phyloP scores from a whole-genome alignment of 2,888 invertebrate genomes.

The Drosophila mimetica region DNA sequence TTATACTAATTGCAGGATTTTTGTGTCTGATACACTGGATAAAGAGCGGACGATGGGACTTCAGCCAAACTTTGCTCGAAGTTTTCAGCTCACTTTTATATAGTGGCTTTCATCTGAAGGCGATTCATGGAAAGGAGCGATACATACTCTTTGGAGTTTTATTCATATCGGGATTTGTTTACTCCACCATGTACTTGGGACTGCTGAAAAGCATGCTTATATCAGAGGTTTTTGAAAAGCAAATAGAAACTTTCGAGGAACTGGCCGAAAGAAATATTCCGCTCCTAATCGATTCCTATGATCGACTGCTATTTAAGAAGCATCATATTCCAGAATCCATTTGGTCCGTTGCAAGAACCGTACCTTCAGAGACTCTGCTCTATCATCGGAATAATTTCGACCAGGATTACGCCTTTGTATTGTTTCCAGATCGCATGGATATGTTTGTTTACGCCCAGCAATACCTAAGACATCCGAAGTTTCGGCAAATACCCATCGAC shows the following conservation, averaged over 20 bases:
- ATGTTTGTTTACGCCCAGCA: conserved; percentile 57
- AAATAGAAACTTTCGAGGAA: conserved; percentile 56
- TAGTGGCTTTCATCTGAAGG: conserved; percentile 36
- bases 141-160: conserved; percentile 52
- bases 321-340: conserved; percentile 51
- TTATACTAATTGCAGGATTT: conserved; percentile 35
- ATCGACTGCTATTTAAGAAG: conserved; percentile 38
- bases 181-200: conserved; percentile 60
- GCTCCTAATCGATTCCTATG: conserved; percentile 55
- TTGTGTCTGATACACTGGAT: conserved; percentile 50
- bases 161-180: conserved; percentile 49
- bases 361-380: conserved; percentile 46
- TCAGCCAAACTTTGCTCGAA: conserved; percentile 30
- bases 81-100: conserved; percentile 51
- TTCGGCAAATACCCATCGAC: conserved; percentile 50
- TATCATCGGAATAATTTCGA: conserved; percentile 55
- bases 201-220: conserved; percentile 50
- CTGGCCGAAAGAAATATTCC: conserved; percentile 49
- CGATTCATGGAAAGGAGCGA: conserved; percentile 38
- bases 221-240: conserved; percentile 63
- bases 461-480: conserved; percentile 53
- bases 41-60: conserved; percentile 32
- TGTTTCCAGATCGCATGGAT: conserved; percentile 49
- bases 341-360: conserved; percentile 51
- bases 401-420: conserved; percentile 53